Base-by-base conservation (phyloP, 2,888 invertebrate species). In the Agonum fuliginosum region DNA sequence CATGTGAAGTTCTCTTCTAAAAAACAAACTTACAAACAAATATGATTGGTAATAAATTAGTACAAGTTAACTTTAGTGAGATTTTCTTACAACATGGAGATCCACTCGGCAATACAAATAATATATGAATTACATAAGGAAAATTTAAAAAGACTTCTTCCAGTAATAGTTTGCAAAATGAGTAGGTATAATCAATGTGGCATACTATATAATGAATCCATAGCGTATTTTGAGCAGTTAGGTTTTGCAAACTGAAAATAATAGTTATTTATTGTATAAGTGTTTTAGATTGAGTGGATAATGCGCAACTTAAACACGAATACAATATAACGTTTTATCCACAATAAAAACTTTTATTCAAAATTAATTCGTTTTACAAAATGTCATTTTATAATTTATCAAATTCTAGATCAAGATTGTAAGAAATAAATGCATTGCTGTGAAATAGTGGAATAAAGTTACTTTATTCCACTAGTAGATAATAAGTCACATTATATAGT, bases 1-100 rank as follows among this genome's bases (percentile, higher is more conserved):
- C 77, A 41, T 10, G 77, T 70, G 24, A 77, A 77, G 24, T 69
- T 20, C 17, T 70, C 77, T 70, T 77, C 77, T 12, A 70, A 12
- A n/a, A 70, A 77, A 37, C 12, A 43, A 54, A 70, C 51, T 43
- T 19, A 58, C 34, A 58, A 62, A 41, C 3, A 22, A 22, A 48
- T 37, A 34, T 1, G 3, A 24, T n/a, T 22, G 17, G 17, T 48
- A 24, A 43, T 10, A 54, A 41, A 46, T 24, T 54, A 19, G 48
- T 30, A 17, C 20, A 67, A 8, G 22, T 17, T 8, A 3, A 19
- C n/a, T n/a, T n/a, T n/a, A n/a, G n/a, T n/a, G n/a, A n/a, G n/a
- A n/a, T n/a, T 34, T 20, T 22, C 41, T 77, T 69, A 77, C 77
- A 37, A 4, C 17, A n/a, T 1, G 20, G 34, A 17, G 41, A 17